A percentile compares a stretch with the other conserved stretches of the same genome.
Evolutionary conservation across 2,888 invertebrate species (phyloP).

Genomic region (Folsomia manolachei): DNA sequence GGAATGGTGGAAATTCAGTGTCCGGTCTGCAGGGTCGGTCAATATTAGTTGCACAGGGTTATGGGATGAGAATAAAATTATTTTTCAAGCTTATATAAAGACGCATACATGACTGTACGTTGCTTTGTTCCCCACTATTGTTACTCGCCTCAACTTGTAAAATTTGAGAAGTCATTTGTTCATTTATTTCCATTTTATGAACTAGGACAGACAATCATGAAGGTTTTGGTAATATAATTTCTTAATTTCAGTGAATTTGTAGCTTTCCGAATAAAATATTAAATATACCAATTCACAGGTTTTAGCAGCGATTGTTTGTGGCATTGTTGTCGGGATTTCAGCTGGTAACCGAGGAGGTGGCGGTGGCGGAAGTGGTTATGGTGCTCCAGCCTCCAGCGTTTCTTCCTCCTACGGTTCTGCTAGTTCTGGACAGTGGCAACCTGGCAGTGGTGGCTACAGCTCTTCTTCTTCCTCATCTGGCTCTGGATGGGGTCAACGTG

Average conservation of each 20-base stretch:
- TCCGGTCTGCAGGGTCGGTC: no score
- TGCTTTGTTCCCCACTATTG: background rate
- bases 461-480: background rate
- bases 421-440: background rate
- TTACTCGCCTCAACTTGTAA: background rate
- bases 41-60: no score
- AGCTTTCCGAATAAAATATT: no score
- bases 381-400: background rate
- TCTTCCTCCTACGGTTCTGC: background rate
- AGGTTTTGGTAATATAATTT: slow-evolving; percentile 29
- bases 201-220: slow-evolving; percentile 17
- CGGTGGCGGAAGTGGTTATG: slow-evolving; percentile 9
- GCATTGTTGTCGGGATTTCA: slow-evolving; percentile 11
- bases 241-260: no score
- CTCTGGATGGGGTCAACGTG: slow-evolving; percentile 11
- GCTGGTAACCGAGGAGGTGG: slow-evolving; percentile 25
- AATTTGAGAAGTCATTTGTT: background rate
- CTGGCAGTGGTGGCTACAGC: slow-evolving; percentile 1
- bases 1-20: background rate
- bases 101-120: background rate
- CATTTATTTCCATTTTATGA: background rate
- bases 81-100: background rate
- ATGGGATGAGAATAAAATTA: background rate
- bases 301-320: background rate
- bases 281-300: no score